phyloP scores from a whole-genome alignment of 2,888 invertebrate species.

The Hartigia nigra region DNA sequence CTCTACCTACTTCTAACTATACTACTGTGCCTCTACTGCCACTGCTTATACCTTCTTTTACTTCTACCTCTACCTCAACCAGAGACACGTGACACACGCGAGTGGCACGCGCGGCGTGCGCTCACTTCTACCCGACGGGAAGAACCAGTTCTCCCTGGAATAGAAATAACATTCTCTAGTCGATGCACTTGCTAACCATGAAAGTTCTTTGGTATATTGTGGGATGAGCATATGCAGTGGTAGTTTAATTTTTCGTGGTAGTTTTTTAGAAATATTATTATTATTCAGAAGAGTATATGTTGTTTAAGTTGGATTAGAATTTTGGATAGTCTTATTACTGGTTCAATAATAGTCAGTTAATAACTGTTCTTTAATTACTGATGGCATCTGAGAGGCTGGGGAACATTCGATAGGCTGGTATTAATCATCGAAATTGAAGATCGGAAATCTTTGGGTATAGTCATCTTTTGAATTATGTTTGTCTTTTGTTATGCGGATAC shows the following conservation, averaged over 20 bases:
- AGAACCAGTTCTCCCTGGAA: conserved; percentile 54
- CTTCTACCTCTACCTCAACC: conserved; percentile 4
- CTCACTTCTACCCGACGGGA: conserved; percentile 48
- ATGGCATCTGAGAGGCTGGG: conserved; percentile 28
- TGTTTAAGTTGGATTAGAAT: background rate
- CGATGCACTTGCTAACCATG: background rate
- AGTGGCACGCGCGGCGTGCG: conserved; percentile 63
- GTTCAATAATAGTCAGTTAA: conserved; percentile 28
- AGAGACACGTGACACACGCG: conserved; percentile 59
- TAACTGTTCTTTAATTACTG: conserved; percentile 39
- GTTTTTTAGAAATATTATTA: background rate
- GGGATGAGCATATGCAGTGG: background rate
- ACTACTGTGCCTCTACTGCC: background rate
- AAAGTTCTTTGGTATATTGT: background rate
- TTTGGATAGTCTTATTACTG: background rate
- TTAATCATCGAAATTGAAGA: conserved; percentile 31
- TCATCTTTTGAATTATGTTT: background rate
- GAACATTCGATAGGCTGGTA: conserved; percentile 12
- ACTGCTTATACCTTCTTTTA: background rate
- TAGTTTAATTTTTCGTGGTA: too few species aligned
- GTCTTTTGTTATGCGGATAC: background rate
- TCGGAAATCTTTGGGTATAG: conserved; percentile 7
- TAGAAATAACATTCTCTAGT: conserved; percentile 17
- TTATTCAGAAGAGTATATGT: background rate
- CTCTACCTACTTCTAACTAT: background rate